A percentile compares a stretch with the other conserved stretches of the same genome.
phyloP scores from a whole-genome alignment of 2,888 invertebrate species.

The Cephus spinipes region DNA sequence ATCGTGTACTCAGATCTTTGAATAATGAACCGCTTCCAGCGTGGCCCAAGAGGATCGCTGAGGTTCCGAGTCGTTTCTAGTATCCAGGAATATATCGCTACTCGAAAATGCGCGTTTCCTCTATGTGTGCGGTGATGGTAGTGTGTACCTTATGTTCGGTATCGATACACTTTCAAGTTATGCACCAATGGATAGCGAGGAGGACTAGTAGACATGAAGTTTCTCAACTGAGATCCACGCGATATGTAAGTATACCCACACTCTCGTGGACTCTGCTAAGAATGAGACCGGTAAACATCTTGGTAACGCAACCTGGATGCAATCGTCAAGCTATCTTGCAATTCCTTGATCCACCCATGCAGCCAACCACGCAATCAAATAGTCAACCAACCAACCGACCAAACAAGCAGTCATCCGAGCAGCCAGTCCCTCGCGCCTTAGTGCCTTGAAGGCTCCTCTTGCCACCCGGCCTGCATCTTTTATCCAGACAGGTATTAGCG shows the following conservation, averaged over 20 bases:
- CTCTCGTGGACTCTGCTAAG: background rate
- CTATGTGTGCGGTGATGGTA: background rate
- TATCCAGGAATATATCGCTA: background rate
- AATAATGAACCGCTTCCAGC: constrained; percentile 54
- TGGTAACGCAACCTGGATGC: background rate
- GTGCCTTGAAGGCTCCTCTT: background rate
- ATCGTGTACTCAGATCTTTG: constrained; percentile 50
- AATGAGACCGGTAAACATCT: constrained; percentile 13
- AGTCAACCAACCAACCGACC: background rate
- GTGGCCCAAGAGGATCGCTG: constrained; percentile 22
- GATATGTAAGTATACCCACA: background rate
- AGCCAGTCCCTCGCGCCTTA: background rate
- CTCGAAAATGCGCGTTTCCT: background rate
- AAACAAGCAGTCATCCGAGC: background rate
- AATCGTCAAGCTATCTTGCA: background rate
- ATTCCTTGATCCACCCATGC: background rate
- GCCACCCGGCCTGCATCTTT: constrained; percentile 7
- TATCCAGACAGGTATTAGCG: constrained; percentile 17
- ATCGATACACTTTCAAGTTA: background rate
- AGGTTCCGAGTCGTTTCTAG: background rate
- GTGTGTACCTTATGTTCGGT: background rate
- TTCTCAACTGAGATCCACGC: background rate
- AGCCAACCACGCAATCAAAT: background rate
- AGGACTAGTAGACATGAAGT: background rate
- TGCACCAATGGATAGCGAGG: background rate